Conservation (phyloP, 2,888 invertebrate species). For the Eupeodes luniger region DNA sequence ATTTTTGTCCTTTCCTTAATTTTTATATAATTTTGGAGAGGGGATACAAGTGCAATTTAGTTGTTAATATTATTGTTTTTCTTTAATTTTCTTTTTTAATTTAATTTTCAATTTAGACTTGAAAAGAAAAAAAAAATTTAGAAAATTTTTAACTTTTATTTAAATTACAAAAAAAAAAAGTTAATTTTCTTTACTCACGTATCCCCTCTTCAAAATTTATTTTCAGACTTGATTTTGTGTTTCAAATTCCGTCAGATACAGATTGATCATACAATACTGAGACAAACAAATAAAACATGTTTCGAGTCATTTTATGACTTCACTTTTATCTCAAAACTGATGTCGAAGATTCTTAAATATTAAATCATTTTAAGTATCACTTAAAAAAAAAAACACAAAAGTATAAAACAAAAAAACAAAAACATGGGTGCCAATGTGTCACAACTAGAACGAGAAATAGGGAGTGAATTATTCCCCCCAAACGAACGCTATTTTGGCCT, state of each 20-base stretch:
- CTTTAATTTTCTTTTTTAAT: constrained; percentile 52
- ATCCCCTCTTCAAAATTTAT: constrained; percentile 84
- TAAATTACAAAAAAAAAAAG: constrained; percentile 43
- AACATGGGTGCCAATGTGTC: constrained; percentile 98
- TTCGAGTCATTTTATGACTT: constrained; percentile 31
- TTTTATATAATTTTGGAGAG: constrained; percentile 80
- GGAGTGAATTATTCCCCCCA: constrained; percentile 98
- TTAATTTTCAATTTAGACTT: constrained; percentile 26
- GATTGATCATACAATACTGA: constrained; percentile 22
- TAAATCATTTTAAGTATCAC: constrained; percentile 25
- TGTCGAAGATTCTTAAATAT: constrained; percentile 10
- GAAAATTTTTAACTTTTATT: constrained; percentile 56
- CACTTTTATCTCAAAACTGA: not conserved
- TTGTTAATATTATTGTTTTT: constrained; percentile 76
- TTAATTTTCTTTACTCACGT: constrained; percentile 80
- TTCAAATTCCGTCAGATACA: constrained; percentile 76
- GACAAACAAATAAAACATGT: constrained; percentile 30
- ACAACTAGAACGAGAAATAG: constrained; percentile 99
- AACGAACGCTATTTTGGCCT: constrained; percentile 99
- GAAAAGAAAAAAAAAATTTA: constrained; percentile 36
- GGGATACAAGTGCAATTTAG: constrained; percentile 80
- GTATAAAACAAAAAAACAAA: not conserved
- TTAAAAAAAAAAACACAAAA: not conserved
- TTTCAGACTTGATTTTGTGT: constrained; percentile 82
- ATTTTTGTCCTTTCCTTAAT: constrained; percentile 42